phyloP scores from a whole-genome alignment of 2,888 invertebrate genomes.

The Geophilus truncorum region DNA sequence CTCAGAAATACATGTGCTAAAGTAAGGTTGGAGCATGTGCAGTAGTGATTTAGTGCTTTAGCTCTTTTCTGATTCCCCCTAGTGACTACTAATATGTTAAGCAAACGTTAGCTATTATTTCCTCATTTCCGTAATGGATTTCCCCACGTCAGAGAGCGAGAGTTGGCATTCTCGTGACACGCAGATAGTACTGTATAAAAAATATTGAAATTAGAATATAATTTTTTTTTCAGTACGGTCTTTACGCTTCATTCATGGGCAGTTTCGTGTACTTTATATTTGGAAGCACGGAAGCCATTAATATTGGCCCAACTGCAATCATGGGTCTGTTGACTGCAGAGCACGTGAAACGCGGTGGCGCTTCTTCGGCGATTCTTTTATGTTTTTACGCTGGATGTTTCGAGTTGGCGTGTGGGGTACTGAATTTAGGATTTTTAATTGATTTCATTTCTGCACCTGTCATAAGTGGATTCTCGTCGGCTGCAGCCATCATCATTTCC shows the following conservation, averaged over 20 bases:
- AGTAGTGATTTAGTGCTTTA: too few relatives aligned
- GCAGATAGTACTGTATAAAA: too few relatives aligned
- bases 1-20: too few relatives aligned
- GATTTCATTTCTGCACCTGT: constrained; percentile 83
- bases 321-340: constrained; percentile 71
- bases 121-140: too few relatives aligned
- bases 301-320: constrained; percentile 86
- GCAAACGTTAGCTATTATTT: too few relatives aligned
- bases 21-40: too few relatives aligned
- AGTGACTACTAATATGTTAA: too few relatives aligned
- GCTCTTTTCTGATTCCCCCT: too few relatives aligned
- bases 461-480: constrained; percentile 76
- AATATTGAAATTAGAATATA: too few relatives aligned
- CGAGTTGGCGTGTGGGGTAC: constrained; percentile 71
- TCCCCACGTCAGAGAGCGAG: too few relatives aligned
- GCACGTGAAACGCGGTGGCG: constrained; percentile 34
- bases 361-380: constrained; percentile 63
- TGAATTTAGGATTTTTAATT: constrained; percentile 75
- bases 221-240: constrained; percentile 63
- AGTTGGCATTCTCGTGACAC: too few relatives aligned
- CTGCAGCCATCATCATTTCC: constrained; percentile 77
- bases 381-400: constrained; percentile 77
- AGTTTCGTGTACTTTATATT: constrained; percentile 84
- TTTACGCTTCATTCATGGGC: constrained; percentile 86
- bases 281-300: constrained; percentile 87